These are phyloP conservation scores for Elegia similella DNA, from an alignment of 2,888 invertebrate genomes.

Conservation along the genomic window DNA sequence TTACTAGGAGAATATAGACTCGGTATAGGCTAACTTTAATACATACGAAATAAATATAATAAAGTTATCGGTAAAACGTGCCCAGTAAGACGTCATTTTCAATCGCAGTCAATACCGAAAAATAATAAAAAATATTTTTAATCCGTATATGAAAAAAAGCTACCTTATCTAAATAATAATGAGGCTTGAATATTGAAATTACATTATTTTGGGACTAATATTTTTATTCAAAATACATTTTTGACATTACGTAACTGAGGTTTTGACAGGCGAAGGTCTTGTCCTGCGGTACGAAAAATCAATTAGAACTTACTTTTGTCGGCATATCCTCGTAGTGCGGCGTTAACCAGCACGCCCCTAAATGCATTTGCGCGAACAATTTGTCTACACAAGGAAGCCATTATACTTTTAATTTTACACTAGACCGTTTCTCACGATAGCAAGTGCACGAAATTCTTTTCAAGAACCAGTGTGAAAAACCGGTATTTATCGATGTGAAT, in stretches of 20 bases:
- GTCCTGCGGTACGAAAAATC: conserved; percentile 23
- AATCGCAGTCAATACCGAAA: background rate
- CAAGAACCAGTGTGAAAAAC: conserved; percentile 34
- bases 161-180: background rate
- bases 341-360: conserved; percentile 83
- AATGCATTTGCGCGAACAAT: conserved; percentile 84
- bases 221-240: conserved; percentile 36
- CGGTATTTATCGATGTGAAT: conserved; percentile 21
- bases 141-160: background rate
- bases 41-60: conserved; percentile 11
- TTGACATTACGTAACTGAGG: conserved; percentile 78
- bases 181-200: background rate
- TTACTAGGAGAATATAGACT: background rate
- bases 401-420: conserved; percentile 72
- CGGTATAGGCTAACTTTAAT: background rate
- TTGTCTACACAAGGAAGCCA: conserved; percentile 90
- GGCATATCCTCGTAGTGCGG: conserved; percentile 82
- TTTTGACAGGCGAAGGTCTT: conserved; percentile 54
- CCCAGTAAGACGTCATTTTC: conserved; percentile 20
- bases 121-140: background rate
- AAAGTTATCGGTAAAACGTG: conserved; percentile 45
- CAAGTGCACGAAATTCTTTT: conserved; percentile 55
- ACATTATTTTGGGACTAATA: background rate
- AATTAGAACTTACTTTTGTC: conserved; percentile 83
- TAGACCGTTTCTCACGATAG: conserved; percentile 74